phyloP scores from a whole-genome alignment of 1,140 invertebrate genomes.

The Ectropis grisescens region DNA sequence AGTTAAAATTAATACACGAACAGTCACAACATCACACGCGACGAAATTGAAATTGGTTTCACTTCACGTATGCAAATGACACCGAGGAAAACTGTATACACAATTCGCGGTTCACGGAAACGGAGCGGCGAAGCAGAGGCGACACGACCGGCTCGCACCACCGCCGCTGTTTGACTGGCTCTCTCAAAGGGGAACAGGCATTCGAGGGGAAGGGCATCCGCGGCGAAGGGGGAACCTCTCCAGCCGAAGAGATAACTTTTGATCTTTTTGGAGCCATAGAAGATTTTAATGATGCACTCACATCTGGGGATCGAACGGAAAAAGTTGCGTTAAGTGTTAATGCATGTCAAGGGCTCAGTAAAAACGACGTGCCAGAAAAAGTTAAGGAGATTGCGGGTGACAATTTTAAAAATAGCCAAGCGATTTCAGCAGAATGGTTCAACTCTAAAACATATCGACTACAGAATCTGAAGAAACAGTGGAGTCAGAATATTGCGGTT shows the following conservation, averaged over 20 bases:
- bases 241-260: constrained; percentile 62
- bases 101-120: constrained; percentile 43
- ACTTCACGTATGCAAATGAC: constrained; percentile 52
- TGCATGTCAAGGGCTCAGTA: constrained; percentile 62
- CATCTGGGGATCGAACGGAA: constrained; percentile 55
- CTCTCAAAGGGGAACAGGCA: constrained; percentile 18
- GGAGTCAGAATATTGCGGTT: no score
- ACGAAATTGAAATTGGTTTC: constrained; percentile 40
- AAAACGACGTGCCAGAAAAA: constrained; percentile 62
- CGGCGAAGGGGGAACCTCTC: constrained; percentile 37
- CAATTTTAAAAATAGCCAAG: constrained; percentile 56
- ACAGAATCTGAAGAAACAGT: no score
- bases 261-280: constrained; percentile 63
- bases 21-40: constrained; percentile 40
- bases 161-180: constrained; percentile 43
- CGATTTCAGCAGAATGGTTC: constrained; percentile 10
- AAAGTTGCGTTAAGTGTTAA: constrained; percentile 64
- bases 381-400: constrained; percentile 49
- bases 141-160: constrained; percentile 24
- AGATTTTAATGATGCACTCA: constrained; percentile 65
- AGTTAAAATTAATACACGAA: constrained; percentile 11
- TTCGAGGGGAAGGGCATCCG: constrained; percentile 30
- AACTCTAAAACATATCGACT: no score
- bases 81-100: constrained; percentile 50
- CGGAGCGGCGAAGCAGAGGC: background rate